Evolutionary conservation across 1,140 invertebrate genomes (phyloP), one percentile per base, ranked within the genome.

Genomic region (Liolophura sinensis): DNA sequence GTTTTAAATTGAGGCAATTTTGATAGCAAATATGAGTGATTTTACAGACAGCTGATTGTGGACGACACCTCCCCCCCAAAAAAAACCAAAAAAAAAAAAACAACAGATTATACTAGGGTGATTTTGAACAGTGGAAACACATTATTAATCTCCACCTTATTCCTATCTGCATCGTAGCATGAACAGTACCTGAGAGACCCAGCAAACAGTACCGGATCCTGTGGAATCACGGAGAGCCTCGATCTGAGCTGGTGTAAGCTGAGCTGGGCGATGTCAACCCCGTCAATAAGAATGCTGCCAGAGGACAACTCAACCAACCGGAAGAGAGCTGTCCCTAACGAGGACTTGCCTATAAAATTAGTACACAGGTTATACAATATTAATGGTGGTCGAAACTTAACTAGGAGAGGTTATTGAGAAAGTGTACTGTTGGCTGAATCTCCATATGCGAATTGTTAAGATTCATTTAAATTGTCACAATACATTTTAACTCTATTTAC

Each of bases 261-360:
- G 1, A 80, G 62, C 16, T 62, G 65, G 0, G 51, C 55, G 25
- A 80, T 77, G 31, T 75, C 69, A 49, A 76, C 56, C 6, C 73
- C 73, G 64, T 80, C 79, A 16, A 80, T 75, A 18, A 66, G 59
- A 15, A 80, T 79, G 25, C 67, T 65, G 16, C 79, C 79, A 18
- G 51, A 40, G 7, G 62, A 62, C 7, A 86, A 64, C 70, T 88
- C 86, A 50, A 87, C 79, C 20, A 88, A 75, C 48, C 87, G 74
- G 69, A 88, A 88, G 5, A 88, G 72, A 16, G 85, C 84, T 49
- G 86, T 74, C 7, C 85, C 86, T 25, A 88, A 50, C 1, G 87
- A 87, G 14, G 79, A 84, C 69, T 88, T 88, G 24, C 87, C 86
- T 61, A 61, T 92, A 1, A 93, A 93, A 0, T 88, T 89, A 71